A percentile compares a stretch with the other conserved stretches of the same genome.
Evolutionary conservation across 2,797 vertebrate species (phyloP).

Genomic region (Mus minutoides): DNA sequence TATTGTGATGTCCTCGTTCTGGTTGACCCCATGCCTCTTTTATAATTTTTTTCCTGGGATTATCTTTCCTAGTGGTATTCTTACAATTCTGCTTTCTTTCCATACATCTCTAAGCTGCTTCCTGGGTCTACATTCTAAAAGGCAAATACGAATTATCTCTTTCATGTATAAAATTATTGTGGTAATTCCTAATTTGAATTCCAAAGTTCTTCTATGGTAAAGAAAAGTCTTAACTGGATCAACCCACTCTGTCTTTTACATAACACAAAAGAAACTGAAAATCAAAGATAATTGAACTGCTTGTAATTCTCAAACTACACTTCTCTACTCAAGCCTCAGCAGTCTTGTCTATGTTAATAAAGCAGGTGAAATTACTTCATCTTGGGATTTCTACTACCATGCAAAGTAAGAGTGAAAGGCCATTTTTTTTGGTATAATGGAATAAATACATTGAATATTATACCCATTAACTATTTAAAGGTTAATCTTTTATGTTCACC

Average conservation of each 20-base stretch:
- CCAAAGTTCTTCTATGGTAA: neutral
- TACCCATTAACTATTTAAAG: neutral
- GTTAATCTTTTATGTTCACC: neutral
- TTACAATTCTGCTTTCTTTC: neutral
- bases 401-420: conserved; percentile 27
- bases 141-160: neutral
- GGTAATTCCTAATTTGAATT: conserved; percentile 28
- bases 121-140: neutral
- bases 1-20: neutral
- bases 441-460: conserved; percentile 10
- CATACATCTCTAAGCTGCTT: neutral
- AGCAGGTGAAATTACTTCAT: neutral
- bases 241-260: neutral
- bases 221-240: neutral
- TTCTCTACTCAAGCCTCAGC: neutral
- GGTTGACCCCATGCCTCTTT: neutral
- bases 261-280: neutral
- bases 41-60: neutral
- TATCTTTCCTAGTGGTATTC: neutral
- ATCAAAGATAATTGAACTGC: conserved; percentile 22
- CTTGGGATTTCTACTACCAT: neutral
- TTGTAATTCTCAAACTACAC: neutral
- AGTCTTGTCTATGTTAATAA: conserved; percentile 20
- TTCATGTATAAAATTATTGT: conserved; percentile 4
- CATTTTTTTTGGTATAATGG: neutral